Base-by-base conservation (phyloP, 2,113 vertebrate genomes). In the Cottus gobio region DNA sequence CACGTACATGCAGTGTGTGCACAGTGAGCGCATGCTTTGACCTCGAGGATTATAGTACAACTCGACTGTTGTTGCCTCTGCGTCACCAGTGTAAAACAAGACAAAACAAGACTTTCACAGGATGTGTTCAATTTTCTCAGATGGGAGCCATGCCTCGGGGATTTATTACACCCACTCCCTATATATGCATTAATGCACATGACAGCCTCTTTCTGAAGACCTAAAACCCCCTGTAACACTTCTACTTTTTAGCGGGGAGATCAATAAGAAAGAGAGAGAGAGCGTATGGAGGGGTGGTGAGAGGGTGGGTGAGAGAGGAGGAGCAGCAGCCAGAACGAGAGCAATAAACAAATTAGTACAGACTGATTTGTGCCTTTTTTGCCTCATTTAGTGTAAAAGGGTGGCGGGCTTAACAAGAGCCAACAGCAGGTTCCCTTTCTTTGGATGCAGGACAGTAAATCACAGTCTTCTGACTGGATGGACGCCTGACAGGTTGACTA, bases 281-380 rank as follows among this genome's bases (percentile, higher is more conserved):
- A 39, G 34, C 20, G 74, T 31, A 64, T 70, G 65, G 79, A 66
- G 61, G 66, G 69, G 69, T 84, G 56, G 60, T 71, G 67, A 75
- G 11, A 71, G 68, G 68, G 62, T 63, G 65, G 62, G 71, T 69
- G 80, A 75, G 30, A 76, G 74, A 75, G 72, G 84, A 78, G 79
- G 79, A 75, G 67, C 77, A 65, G 62, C 67, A 91, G 90, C 88
- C 83, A 81, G 91, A 90, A 85, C 91, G 86, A 94, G 80, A 84
- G 88, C 92, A 95, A 95, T 96, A 96, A 96, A 96, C 90, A 95
- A 96, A 96, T 96, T 93, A 93, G 85, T 92, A 20, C 79, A 85
- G 90, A 85, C 90, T 95, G 82, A 89, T 86, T 86, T 88, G 67
- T 84, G 71, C 24, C 67, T 69, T 75, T 84, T 80, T 72, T 36